Conservation (phyloP, 2,888 invertebrate genomes). For the Macropis europaea region DNA sequence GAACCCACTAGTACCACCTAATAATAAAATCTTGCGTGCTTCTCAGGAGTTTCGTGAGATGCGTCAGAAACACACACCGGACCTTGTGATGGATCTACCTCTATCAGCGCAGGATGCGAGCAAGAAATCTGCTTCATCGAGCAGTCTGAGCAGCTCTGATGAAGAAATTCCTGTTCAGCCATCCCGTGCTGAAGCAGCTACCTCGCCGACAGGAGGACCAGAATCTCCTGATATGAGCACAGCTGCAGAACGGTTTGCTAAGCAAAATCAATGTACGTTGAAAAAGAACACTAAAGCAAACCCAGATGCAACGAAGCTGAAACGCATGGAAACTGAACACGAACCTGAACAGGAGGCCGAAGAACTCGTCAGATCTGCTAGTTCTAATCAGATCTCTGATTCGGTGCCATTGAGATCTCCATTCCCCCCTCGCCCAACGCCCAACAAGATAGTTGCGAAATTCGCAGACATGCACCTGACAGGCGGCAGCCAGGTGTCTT, state of each 20-base stretch:
- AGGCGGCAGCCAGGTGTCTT: conserved; percentile 80
- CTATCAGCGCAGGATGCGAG: conserved; percentile 77
- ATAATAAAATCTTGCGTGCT: conserved; percentile 78
- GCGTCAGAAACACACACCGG: conserved; percentile 85
- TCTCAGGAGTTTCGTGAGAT: conserved; percentile 79
- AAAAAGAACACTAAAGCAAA: conserved; percentile 84
- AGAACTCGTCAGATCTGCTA: conserved; percentile 73
- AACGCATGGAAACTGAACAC: conserved; percentile 56
- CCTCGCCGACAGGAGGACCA: conserved; percentile 78
- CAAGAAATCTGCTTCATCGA: conserved; percentile 73
- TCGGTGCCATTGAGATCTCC: conserved; percentile 78
- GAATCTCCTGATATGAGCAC: conserved; percentile 86
- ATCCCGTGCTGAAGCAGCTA: conserved; percentile 74
- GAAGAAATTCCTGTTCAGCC: conserved; percentile 75
- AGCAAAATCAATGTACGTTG: conserved; percentile 89
- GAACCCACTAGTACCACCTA: conserved; percentile 68
- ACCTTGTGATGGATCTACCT: conserved; percentile 92
- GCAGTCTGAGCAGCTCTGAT: conserved; percentile 77
- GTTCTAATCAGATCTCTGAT: conserved; percentile 73
- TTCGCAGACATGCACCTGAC: conserved; percentile 85
- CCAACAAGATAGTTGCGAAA: conserved; percentile 84
- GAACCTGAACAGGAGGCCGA: conserved; percentile 62
- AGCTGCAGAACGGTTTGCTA: conserved; percentile 89
- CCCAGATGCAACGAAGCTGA: conserved; percentile 57
- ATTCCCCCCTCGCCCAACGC: conserved; percentile 83